Percentiles rank a stretch among this genome's conserved stretches.
Evolutionary conservation across 2,888 invertebrate genomes (phyloP).

Genomic region (Adela reaumurella): DNA sequence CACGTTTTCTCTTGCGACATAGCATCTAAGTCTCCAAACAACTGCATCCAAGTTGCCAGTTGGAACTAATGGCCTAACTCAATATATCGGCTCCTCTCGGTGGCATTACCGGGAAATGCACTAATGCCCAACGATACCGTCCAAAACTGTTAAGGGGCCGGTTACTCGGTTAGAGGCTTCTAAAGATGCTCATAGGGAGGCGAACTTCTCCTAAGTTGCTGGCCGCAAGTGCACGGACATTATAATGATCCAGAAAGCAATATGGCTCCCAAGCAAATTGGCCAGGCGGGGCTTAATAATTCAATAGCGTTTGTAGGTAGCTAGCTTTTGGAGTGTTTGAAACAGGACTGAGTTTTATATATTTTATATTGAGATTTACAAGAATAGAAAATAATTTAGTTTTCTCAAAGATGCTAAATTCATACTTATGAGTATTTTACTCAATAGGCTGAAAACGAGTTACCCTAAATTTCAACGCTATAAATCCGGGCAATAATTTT

Average conservation of each 20-base stretch:
- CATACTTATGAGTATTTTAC: too few relatives aligned
- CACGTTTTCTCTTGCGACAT: too few relatives aligned
- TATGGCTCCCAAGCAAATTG: slow-evolving; percentile 29
- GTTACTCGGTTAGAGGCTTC: slow-evolving; percentile 53
- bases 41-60: too few relatives aligned
- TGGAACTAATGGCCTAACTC: neutral
- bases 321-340: too few relatives aligned
- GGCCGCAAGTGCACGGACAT: neutral
- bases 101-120: slow-evolving; percentile 50
- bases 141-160: slow-evolving; percentile 56
- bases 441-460: too few relatives aligned
- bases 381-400: too few relatives aligned
- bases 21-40: too few relatives aligned
- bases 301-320: slow-evolving; percentile 22
- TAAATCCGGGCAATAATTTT: too few relatives aligned
- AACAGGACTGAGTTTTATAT: too few relatives aligned
- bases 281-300: slow-evolving; percentile 30
- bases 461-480: too few relatives aligned
- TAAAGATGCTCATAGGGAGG: slow-evolving; percentile 16
- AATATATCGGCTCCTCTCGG: slow-evolving; percentile 1
- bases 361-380: too few relatives aligned
- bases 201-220: neutral
- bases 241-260: slow-evolving; percentile 26
- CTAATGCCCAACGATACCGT: slow-evolving; percentile 48
- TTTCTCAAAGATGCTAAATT: too few relatives aligned